These are phyloP conservation scores for Engraulis encrasicolus DNA, from an alignment of 2,113 vertebrate species.

Conservation along the genomic window DNA sequence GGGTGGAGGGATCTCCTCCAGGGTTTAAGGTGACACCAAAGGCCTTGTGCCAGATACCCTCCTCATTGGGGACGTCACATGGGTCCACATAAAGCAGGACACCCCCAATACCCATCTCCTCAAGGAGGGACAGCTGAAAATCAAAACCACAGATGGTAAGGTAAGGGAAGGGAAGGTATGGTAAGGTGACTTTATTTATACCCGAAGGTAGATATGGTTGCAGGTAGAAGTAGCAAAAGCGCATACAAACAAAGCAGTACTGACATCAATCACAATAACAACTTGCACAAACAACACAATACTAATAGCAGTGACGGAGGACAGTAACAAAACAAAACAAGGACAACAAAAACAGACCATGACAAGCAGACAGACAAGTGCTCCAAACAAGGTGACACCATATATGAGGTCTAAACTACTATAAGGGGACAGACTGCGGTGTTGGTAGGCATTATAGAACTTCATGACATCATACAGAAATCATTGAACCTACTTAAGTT, in stretches of 20 bases:
- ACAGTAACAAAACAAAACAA: too few relatives aligned
- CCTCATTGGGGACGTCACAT: constrained; percentile 80
- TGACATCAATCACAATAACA: not conserved
- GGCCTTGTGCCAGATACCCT: constrained; percentile 67
- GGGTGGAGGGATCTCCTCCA: constrained; percentile 84
- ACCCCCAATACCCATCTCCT: constrained; percentile 85
- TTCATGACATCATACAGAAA: not conserved
- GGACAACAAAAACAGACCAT: not conserved
- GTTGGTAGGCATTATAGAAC: not conserved
- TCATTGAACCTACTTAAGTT: not conserved
- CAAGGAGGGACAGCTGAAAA: constrained; percentile 84
- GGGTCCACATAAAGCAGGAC: constrained; percentile 88
- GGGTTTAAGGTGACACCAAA: constrained; percentile 89
- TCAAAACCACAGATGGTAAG: constrained; percentile 32
- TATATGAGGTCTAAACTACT: too few relatives aligned
- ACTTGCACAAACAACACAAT: too few relatives aligned
- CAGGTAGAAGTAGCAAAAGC: too few relatives aligned
- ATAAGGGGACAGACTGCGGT: too few relatives aligned
- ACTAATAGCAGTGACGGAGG: too few relatives aligned
- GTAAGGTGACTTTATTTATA: too few relatives aligned
- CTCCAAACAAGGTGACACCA: too few relatives aligned
- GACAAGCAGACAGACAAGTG: too few relatives aligned
- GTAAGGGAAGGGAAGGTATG: too few relatives aligned
- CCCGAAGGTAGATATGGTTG: too few relatives aligned
- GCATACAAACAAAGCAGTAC: too few relatives aligned